Base-by-base conservation (phyloP, 2,113 vertebrate genomes). In the Tor tambroides region DNA sequence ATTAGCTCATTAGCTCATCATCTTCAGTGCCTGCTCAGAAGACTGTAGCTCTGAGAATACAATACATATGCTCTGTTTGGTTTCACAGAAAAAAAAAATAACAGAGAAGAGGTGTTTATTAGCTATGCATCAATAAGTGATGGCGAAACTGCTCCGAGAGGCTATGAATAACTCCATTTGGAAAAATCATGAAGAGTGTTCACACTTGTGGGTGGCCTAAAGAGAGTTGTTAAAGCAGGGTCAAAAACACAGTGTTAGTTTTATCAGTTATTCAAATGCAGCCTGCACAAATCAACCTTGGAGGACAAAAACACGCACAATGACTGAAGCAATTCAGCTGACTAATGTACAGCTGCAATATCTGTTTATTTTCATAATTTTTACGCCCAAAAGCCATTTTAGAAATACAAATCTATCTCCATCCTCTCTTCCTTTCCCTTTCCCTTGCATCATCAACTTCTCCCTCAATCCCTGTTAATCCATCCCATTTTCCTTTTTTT, bases 141-240 rank as follows among this genome's bases (percentile, higher is more conserved):
- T 71, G 46, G 46, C 1, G 11, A 49, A 71, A 71, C 26, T 72
- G 38, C 26, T 65, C 77, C 7, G 78, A 80, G 59, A 46, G 6
- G 12, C 56, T 82, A 51, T 83, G 65, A 83, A 69, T 67, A 69
- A 30, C 80, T 83, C 43, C 26, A 83, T 83, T 51, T 83, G 65
- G 43, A 72, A 54, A 54, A 54, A 49, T 35, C 51, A 19, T 56
- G 77, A 82, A 67, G 81, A 46, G 43, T 15, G 30, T 72, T 83
- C 65, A 12, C 28, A 83, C 81, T 72, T 11, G 81, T 83, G 41
- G 81, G 81, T 4, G 46, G 41, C 80, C 80, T 17, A 69, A 69
- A 67, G 61, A 83, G 80, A 83, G 61, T 49, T 67, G 80, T 32
- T 83, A 49, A 49, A 83, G 80, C 38, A 38, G 28, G 81, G 43